A percentile compares a stretch with the other conserved stretches of the same genome.
phyloP scores from a whole-genome alignment of 2,113 vertebrate species.

The Aix galericulata region DNA sequence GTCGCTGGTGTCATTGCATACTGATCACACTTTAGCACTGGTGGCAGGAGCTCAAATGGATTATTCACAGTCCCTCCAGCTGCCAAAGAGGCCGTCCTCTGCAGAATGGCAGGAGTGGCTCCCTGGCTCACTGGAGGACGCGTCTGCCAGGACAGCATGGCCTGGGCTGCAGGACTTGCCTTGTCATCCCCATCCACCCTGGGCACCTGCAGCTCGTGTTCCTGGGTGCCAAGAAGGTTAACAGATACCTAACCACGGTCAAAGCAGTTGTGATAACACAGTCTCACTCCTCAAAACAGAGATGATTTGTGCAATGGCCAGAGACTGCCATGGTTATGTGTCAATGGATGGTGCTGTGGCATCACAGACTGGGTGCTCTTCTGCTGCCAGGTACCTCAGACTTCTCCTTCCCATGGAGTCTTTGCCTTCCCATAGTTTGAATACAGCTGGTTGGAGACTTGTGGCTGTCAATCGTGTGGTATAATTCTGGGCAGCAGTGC shows the following conservation, averaged over 20 bases:
- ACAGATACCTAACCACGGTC: rapidly evolving
- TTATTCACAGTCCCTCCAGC: constrained; percentile 28
- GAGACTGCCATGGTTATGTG: rapidly evolving
- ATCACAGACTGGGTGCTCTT: neutral
- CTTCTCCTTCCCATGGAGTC: neutral
- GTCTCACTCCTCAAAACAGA: neutral
- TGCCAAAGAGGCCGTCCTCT: constrained; percentile 19
- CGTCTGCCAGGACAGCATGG: neutral
- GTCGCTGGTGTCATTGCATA: neutral
- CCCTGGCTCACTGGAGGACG: neutral
- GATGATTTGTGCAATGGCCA: rapidly evolving
- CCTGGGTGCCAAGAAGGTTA: neutral
- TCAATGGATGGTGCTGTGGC: neutral
- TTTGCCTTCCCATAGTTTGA: neutral
- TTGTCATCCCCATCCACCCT: neutral
- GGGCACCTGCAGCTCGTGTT: neutral
- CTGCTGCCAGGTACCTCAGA: neutral
- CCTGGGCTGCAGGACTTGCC: neutral
- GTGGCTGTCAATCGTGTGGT: neutral
- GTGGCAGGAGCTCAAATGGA: constrained; percentile 49
- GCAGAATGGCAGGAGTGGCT: neutral
- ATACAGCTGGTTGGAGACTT: neutral
- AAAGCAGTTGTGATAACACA: neutral
- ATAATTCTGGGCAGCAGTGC: neutral
- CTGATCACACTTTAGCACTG: constrained; percentile 7